Evolutionary conservation across 2,113 vertebrate species (phyloP).

Genomic region (Pelecanoides urinatrix): DNA sequence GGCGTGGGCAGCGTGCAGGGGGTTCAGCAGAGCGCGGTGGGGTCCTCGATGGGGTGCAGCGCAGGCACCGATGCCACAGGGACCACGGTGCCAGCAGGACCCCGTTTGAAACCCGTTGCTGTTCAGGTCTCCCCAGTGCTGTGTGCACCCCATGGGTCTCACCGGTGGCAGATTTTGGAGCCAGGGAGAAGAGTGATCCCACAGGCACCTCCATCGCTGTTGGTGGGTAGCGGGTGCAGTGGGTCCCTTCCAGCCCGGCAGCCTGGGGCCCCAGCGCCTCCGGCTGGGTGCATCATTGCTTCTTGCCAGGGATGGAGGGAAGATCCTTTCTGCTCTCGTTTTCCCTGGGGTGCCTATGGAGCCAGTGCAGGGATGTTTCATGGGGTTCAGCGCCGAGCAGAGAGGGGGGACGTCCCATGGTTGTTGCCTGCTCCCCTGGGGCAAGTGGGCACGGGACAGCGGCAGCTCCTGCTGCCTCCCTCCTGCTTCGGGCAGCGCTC

Average conservation of each 20-base stretch:
- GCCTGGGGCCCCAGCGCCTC: fast-evolving
- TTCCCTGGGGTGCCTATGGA: neutral
- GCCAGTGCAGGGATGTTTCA: neutral
- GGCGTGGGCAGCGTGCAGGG: neutral
- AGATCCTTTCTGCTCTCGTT: neutral
- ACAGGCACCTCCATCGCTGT: no score
- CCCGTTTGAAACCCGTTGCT: neutral
- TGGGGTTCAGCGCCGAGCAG: neutral
- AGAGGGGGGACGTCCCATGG: neutral
- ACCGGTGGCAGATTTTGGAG: neutral
- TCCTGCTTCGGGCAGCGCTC: neutral
- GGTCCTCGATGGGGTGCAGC: neutral
- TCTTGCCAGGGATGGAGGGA: neutral
- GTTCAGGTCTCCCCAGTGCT: neutral
- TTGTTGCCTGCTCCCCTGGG: neutral
- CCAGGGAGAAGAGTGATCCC: neutral
- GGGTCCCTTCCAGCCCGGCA: neutral
- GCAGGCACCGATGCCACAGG: neutral
- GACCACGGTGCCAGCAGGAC: neutral
- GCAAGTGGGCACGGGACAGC: fast-evolving
- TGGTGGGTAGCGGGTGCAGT: fast-evolving
- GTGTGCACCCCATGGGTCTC: neutral
- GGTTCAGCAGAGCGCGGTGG: neutral
- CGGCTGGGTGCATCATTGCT: neutral
- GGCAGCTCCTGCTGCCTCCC: neutral